phyloP scores from a whole-genome alignment of 2,113 vertebrate species.

The Spermophilus dauricus region DNA sequence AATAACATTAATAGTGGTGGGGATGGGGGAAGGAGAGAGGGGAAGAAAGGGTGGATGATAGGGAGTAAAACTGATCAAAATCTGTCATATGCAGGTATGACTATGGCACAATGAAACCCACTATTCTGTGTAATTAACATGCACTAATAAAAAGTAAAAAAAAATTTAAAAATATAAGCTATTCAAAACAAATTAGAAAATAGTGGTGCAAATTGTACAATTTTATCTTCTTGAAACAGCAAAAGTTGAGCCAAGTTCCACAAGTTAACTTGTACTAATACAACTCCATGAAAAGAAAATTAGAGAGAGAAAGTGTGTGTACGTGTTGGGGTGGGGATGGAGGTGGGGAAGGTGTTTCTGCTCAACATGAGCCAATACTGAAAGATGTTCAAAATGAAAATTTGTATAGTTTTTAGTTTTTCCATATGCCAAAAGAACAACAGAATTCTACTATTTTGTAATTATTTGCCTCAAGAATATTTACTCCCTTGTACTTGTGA shows the following conservation, averaged over 20 bases:
- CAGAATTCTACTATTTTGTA: not conserved
- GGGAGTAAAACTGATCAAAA: not conserved
- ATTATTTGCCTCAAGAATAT: not conserved
- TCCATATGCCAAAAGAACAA: not conserved
- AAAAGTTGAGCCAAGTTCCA: slow-evolving; percentile 46
- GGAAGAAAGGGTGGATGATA: not conserved
- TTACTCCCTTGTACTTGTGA: not conserved
- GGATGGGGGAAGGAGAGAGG: not conserved
- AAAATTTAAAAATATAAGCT: not conserved
- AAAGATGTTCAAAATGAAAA: not conserved
- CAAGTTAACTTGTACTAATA: slow-evolving; percentile 31
- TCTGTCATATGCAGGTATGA: not conserved
- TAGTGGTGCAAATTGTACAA: not conserved
- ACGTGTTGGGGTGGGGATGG: too few relatives aligned
- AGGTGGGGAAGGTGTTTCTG: not conserved
- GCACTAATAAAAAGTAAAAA: not conserved
- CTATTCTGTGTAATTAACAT: not conserved
- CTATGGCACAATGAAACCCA: not conserved
- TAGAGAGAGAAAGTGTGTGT: not conserved
- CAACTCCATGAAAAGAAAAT: slow-evolving; percentile 44
- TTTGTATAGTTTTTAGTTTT: not conserved
- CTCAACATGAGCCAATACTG: slow-evolving; percentile 23
- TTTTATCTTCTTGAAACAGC: slow-evolving; percentile 70
- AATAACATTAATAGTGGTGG: not conserved
- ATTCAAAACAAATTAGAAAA: not conserved